These are phyloP conservation scores for Takifugu ocellatus DNA, from an alignment of 2,797 vertebrate genomes.

Conservation along the genomic window DNA sequence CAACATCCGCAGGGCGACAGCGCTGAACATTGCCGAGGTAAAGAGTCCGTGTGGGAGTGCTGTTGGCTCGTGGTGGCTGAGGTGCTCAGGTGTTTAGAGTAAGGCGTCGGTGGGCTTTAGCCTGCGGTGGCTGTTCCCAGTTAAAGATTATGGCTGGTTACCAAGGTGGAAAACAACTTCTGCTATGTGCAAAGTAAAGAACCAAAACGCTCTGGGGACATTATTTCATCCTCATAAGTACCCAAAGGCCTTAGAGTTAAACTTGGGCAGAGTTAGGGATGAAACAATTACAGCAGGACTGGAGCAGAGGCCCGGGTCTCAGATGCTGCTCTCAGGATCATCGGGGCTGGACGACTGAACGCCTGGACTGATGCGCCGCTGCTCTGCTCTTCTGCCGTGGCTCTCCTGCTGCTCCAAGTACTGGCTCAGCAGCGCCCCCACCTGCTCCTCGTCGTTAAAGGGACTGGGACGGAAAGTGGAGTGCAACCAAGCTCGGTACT, in stretches of 20 bases:
- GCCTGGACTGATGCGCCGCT: constrained; percentile 54
- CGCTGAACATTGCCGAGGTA: constrained; percentile 26
- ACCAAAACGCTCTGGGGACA: neutral
- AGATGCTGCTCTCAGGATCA: constrained; percentile 60
- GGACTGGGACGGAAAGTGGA: constrained; percentile 74
- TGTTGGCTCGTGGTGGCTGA: constrained; percentile 44
- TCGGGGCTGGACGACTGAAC: constrained; percentile 56
- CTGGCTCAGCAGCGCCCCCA: constrained; percentile 72
- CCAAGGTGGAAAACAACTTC: neutral
- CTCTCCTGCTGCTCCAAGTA: constrained; percentile 72
- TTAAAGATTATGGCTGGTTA: too few relatives aligned
- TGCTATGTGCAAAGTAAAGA: constrained; percentile 12
- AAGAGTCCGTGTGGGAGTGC: constrained; percentile 21
- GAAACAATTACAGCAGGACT: constrained; percentile 18
- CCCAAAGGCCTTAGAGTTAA: constrained; percentile 18
- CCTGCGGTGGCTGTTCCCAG: constrained; percentile 21
- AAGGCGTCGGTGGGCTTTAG: constrained; percentile 56
- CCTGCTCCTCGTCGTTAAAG: constrained; percentile 81
- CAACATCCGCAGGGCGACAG: constrained; percentile 36
- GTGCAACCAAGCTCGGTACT: constrained; percentile 82
- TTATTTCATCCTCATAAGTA: constrained; percentile 2
- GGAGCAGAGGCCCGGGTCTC: constrained; percentile 45
- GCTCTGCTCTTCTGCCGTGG: constrained; percentile 59
- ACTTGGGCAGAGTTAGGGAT: constrained; percentile 32
- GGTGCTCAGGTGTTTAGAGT: constrained; percentile 59